phyloP scores from a whole-genome alignment of 2,113 vertebrate genomes.

The Brachyhypopomus gauderio region DNA sequence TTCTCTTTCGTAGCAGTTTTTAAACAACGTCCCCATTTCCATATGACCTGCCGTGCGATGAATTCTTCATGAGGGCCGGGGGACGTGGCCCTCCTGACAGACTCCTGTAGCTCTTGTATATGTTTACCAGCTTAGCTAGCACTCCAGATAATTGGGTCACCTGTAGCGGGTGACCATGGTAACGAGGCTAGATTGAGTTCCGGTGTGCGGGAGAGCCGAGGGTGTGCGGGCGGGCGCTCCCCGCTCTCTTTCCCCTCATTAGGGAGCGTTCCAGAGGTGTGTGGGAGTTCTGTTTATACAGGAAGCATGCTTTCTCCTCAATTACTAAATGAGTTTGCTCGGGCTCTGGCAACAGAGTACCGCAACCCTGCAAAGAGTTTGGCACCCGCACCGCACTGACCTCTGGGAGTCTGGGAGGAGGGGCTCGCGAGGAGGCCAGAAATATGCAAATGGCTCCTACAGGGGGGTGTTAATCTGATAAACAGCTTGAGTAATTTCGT shows the following conservation, averaged over 20 bases:
- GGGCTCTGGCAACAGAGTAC: slow-evolving; percentile 61
- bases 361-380: slow-evolving; percentile 30
- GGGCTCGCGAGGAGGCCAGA: slow-evolving; percentile 64
- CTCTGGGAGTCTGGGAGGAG: slow-evolving; percentile 52
- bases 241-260: slow-evolving; percentile 33
- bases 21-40: background rate
- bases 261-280: slow-evolving; percentile 37
- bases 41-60: background rate
- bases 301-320: slow-evolving; percentile 53
- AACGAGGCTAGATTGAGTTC: slow-evolving; percentile 20
- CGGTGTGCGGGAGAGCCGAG: background rate
- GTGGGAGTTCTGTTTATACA: slow-evolving; percentile 49
- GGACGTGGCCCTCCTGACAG: background rate
- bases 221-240: slow-evolving; percentile 9
- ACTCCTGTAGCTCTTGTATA: background rate
- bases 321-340: slow-evolving; percentile 66
- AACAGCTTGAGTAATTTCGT: slow-evolving; percentile 63
- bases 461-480: slow-evolving; percentile 56
- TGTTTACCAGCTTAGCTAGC: background rate
- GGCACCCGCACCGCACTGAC: slow-evolving; percentile 48
- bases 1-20: background rate
- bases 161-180: slow-evolving; percentile 33
- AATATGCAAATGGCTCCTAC: slow-evolving; percentile 59
- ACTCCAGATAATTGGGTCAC: slow-evolving; percentile 37
- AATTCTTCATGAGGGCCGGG: background rate